phyloP scores from a whole-genome alignment of 2,113 vertebrate species.

The Epinephelus cyanopodus region DNA sequence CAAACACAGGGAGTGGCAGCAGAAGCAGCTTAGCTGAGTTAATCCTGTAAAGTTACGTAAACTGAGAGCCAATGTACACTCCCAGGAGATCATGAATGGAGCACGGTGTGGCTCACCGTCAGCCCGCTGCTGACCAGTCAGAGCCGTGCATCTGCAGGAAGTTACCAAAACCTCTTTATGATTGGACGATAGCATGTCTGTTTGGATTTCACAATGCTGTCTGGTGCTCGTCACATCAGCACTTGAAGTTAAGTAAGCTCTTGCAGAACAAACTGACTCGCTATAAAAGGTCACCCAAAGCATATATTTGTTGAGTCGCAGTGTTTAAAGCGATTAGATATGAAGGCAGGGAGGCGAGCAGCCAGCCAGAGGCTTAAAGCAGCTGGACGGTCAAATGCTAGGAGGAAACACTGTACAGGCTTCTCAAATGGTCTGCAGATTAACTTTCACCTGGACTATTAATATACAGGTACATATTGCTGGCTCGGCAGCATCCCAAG shows the following conservation, averaged over 20 bases:
- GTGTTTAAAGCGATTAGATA: slow-evolving; percentile 15
- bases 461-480: slow-evolving; percentile 36
- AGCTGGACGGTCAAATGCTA: background rate
- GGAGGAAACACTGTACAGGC: background rate
- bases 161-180: background rate
- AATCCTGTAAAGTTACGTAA: slow-evolving; percentile 74
- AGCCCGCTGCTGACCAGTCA: slow-evolving; percentile 4
- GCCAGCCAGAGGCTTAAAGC: background rate
- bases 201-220: background rate
- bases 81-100: slow-evolving; percentile 54
- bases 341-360: background rate
- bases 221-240: background rate
- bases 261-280: background rate
- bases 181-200: background rate
- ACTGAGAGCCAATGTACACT: background rate
- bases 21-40: slow-evolving; percentile 69
- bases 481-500: slow-evolving; percentile 31
- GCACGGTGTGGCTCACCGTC: background rate
- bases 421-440: slow-evolving; percentile 53
- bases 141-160: background rate
- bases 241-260: background rate
- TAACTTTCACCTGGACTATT: slow-evolving; percentile 66
- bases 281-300: slow-evolving; percentile 4
- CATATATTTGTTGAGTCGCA: slow-evolving; percentile 18
- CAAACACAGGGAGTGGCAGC: slow-evolving; percentile 47